These are phyloP conservation scores for Euwallacea fornicatus DNA, from an alignment of 1,140 invertebrate species.

Conservation along the genomic window DNA sequence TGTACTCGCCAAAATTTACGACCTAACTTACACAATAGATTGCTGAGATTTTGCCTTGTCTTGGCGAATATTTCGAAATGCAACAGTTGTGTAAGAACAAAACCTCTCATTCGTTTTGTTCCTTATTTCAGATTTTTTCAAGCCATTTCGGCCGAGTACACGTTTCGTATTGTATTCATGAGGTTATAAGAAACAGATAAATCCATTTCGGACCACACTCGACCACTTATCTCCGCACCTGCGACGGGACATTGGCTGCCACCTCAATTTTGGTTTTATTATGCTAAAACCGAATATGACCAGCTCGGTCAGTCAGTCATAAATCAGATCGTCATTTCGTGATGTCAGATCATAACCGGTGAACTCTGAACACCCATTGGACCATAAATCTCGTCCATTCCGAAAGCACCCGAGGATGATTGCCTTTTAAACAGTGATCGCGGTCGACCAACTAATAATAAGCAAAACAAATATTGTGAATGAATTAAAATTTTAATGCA, in stretches of 20 bases:
- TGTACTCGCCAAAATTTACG: slow-evolving; percentile 7
- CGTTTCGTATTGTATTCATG: not conserved
- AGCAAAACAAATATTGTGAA: slow-evolving; percentile 23
- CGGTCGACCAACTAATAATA: slow-evolving; percentile 7
- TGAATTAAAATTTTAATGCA: slow-evolving; percentile 21
- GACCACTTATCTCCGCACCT: not conserved
- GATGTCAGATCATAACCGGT: slow-evolving; percentile 11
- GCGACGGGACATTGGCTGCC: too few species aligned
- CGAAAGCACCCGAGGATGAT: slow-evolving; percentile 14
- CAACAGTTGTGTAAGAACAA: not conserved
- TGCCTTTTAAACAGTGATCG: slow-evolving; percentile 21
- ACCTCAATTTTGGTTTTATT: not conserved
- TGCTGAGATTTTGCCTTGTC: slow-evolving; percentile 1
- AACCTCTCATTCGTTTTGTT: not conserved
- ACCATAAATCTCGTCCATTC: slow-evolving; percentile 16
- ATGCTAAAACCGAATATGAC: not conserved
- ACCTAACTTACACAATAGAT: slow-evolving; percentile 12
- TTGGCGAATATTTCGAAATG: not conserved
- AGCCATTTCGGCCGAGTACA: too few species aligned
- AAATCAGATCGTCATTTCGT: not conserved
- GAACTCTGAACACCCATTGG: not conserved
- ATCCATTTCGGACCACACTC: not conserved
- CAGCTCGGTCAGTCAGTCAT: not conserved
- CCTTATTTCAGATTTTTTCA: not conserved
- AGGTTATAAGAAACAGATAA: not conserved